Percentiles rank a stretch among this genome's conserved stretches.
Conservation (phyloP, 2,797 vertebrate species). For the Menidia menidia region DNA sequence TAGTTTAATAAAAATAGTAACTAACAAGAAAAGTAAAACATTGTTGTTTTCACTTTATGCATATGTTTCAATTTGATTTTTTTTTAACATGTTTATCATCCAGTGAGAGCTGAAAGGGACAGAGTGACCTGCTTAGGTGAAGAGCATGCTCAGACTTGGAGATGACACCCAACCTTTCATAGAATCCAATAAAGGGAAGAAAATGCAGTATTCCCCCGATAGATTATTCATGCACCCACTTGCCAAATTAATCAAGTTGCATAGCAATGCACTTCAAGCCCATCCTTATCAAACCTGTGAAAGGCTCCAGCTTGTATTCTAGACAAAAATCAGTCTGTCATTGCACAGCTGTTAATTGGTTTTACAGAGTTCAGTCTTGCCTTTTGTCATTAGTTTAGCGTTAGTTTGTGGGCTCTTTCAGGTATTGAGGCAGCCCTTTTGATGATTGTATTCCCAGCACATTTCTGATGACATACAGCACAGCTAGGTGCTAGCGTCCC, state of each 20-base stretch:
- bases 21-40: background rate
- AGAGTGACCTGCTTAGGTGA: constrained; percentile 67
- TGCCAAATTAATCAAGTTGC: constrained; percentile 74
- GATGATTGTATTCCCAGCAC: constrained; percentile 58
- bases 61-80: constrained; percentile 4
- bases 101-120: constrained; percentile 64
- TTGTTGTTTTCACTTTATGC: background rate
- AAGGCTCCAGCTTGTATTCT: constrained; percentile 77
- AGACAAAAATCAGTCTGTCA: constrained; percentile 64
- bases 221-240: constrained; percentile 67
- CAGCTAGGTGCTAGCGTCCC: constrained; percentile 18
- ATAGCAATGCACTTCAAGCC: constrained; percentile 50
- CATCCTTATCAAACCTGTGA: constrained; percentile 68
- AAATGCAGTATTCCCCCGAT: constrained; percentile 62
- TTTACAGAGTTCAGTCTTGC: constrained; percentile 63
- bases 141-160: constrained; percentile 55
- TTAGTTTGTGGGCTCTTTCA: constrained; percentile 59
- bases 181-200: constrained; percentile 57
- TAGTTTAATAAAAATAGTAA: background rate
- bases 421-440: constrained; percentile 42
- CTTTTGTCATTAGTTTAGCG: constrained; percentile 70
- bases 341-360: constrained; percentile 65
- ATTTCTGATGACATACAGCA: constrained; percentile 40
- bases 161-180: constrained; percentile 61
- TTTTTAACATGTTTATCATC: background rate